Conservation (phyloP, 1,140 invertebrate genomes). For the Chymomyza costata region DNA sequence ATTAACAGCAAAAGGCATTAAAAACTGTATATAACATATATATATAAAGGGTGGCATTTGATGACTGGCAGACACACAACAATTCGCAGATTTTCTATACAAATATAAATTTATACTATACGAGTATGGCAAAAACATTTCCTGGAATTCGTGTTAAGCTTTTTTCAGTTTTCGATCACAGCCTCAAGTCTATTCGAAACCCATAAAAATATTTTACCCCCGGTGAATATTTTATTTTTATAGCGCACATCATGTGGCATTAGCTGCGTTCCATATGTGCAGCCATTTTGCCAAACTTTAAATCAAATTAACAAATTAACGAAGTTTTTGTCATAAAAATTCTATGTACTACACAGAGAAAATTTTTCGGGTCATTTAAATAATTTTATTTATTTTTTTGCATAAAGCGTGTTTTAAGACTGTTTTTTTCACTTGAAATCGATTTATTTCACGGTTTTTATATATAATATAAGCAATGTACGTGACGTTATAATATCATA, state of each 20-base stretch:
- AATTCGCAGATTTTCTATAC: too few species aligned
- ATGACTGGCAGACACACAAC: too few species aligned
- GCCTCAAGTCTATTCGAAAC: constrained; percentile 42
- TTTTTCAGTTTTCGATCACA: too few species aligned
- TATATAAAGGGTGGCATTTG: too few species aligned
- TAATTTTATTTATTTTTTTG: background rate
- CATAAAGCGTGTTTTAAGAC: too few species aligned
- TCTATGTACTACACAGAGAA: background rate
- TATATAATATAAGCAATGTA: too few species aligned
- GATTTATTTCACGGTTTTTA: too few species aligned
- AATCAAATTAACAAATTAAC: constrained; percentile 73
- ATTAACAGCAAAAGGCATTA: constrained; percentile 56
- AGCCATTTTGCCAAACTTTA: constrained; percentile 30
- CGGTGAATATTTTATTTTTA: constrained; percentile 42
- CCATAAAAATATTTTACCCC: constrained; percentile 43
- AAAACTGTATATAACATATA: too few species aligned
- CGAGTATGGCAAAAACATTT: background rate
- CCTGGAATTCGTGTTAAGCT: background rate
- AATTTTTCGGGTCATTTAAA: background rate
- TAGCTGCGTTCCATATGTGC: constrained; percentile 59
- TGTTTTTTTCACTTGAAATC: too few species aligned
- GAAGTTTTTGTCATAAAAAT: constrained; percentile 63
- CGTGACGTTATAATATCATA: too few species aligned
- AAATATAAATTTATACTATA: too few species aligned
- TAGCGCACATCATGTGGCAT: constrained; percentile 39